These are phyloP conservation scores for Diplodus sargus DNA, from an alignment of 2,797 vertebrate species.

Conservation along the genomic window DNA sequence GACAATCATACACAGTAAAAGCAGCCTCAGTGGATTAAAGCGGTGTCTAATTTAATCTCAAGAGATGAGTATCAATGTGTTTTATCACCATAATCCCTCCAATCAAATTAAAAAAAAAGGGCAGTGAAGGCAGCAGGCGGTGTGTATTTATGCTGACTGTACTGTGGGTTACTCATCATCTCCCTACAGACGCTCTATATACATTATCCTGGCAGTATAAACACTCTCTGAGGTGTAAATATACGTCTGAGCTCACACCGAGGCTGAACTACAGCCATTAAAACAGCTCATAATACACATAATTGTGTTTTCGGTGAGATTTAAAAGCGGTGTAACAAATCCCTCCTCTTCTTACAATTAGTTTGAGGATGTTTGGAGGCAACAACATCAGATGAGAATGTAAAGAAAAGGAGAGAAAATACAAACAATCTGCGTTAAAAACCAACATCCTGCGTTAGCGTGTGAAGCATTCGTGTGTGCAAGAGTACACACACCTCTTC, in stretches of 20 bases:
- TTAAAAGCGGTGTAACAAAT: background rate
- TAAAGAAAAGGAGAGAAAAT: background rate
- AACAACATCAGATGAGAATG: background rate
- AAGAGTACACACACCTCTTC: slow-evolving; percentile 3
- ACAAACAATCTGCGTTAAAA: background rate
- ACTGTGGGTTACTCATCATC: background rate
- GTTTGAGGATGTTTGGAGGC: background rate
- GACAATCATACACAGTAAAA: background rate
- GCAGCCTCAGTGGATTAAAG: background rate
- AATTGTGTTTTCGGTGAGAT: slow-evolving; percentile 13
- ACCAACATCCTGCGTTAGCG: background rate
- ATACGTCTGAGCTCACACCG: background rate
- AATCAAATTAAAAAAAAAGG: background rate
- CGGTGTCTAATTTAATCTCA: background rate
- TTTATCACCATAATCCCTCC: slow-evolving; percentile 20
- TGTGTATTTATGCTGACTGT: background rate
- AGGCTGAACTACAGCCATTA: slow-evolving; percentile 7
- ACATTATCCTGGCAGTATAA: slow-evolving; percentile 14
- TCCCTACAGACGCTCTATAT: background rate
- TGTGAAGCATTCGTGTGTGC: slow-evolving; percentile 3
- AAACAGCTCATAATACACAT: slow-evolving; percentile 4
- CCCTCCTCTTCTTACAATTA: background rate
- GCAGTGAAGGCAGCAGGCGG: slow-evolving; percentile 15
- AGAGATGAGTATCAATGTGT: slow-evolving; percentile 15
- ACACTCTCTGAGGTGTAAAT: slow-evolving; percentile 16